phyloP scores from a whole-genome alignment of 2,888 invertebrate genomes.

The Dugesia japonica region DNA sequence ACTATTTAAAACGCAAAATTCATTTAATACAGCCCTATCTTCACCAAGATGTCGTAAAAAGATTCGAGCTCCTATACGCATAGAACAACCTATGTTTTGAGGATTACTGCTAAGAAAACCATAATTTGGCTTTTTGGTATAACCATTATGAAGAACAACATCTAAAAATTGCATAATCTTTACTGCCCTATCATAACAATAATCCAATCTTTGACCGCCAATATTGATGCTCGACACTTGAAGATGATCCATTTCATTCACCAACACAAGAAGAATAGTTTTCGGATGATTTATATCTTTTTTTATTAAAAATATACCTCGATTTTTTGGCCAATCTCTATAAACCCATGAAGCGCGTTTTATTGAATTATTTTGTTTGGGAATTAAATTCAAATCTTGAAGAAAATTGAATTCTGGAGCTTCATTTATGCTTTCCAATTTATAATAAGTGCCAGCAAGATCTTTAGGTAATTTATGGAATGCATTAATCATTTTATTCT shows the following conservation, averaged over 20 bases:
- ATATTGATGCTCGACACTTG: neutral
- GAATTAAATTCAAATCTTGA: neutral
- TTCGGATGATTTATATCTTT: neutral
- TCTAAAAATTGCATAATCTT: neutral
- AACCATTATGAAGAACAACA: neutral
- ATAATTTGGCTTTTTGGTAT: neutral
- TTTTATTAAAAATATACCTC: conserved; percentile 16
- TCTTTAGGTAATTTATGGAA: neutral
- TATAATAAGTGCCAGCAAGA: conserved; percentile 16
- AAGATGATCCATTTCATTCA: conserved; percentile 23
- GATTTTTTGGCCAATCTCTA: conserved; percentile 21
- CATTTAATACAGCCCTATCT: neutral
- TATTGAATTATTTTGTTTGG: neutral
- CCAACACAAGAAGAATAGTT: neutral
- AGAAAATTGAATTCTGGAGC: neutral
- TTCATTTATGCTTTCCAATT: neutral
- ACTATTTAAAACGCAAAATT: neutral
- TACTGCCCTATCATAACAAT: conserved; percentile 12
- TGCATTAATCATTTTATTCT: neutral
- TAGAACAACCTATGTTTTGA: neutral
- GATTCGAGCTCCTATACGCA: neutral
- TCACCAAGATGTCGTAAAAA: neutral
- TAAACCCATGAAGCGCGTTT: neutral
- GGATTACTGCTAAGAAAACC: conserved; percentile 4
- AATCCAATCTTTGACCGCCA: neutral